phyloP scores from a whole-genome alignment of 2,888 invertebrate species.

The Drosophila peninsularis region DNA sequence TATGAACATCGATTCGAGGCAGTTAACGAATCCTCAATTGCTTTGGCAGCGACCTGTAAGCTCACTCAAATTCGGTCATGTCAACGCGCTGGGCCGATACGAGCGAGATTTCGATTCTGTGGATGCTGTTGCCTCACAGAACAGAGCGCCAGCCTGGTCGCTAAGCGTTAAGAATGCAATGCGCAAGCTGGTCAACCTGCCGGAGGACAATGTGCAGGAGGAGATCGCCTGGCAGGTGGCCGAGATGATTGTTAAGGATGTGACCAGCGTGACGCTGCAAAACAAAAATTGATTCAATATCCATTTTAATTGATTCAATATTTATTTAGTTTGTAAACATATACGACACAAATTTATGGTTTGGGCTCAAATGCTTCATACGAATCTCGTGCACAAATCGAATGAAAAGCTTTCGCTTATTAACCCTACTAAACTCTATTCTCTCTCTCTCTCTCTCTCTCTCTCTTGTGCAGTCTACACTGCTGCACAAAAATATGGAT shows the following conservation, averaged over 20 bases:
- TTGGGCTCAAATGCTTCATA: constrained; percentile 59
- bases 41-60: constrained; percentile 92
- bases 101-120: constrained; percentile 92
- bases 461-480: constrained; percentile 9
- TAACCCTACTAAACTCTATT: neutral
- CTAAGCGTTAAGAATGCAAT: constrained; percentile 87
- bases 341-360: constrained; percentile 23
- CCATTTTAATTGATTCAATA: constrained; percentile 25
- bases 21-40: constrained; percentile 94
- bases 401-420: constrained; percentile 18
- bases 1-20: constrained; percentile 92
- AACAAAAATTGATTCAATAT: constrained; percentile 40
- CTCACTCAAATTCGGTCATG: constrained; percentile 93
- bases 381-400: constrained; percentile 40
- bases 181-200: constrained; percentile 92
- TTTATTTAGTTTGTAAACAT: constrained; percentile 38
- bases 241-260: constrained; percentile 98
- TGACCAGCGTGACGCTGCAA: constrained; percentile 91
- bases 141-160: constrained; percentile 80
- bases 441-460: constrained; percentile 23
- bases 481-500: constrained; percentile 27
- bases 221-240: constrained; percentile 99
- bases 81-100: constrained; percentile 95
- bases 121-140: constrained; percentile 55
- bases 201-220: constrained; percentile 95